Evolutionary conservation across 2,113 vertebrate species (phyloP).

Genomic region (Hyperopisus bebe): DNA sequence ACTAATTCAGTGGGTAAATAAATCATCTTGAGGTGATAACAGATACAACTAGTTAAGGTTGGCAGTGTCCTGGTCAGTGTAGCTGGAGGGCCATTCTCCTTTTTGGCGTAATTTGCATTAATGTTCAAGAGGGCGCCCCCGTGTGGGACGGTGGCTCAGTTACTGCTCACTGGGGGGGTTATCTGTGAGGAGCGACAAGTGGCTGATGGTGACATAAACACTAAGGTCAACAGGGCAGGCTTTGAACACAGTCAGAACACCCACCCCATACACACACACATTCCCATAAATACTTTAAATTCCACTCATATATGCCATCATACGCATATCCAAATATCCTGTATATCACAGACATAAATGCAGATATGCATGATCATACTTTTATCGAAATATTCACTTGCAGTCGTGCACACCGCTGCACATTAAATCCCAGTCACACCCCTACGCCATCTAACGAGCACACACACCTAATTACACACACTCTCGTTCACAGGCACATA

Average conservation of each 20-base stretch:
- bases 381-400: not conserved
- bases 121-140: not conserved
- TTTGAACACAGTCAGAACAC: not conserved
- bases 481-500: not conserved
- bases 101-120: not conserved
- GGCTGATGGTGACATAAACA: constrained; percentile 22
- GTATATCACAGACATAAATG: not conserved
- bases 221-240: not conserved
- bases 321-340: not conserved
- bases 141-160: constrained; percentile 34
- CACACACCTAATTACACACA: not conserved
- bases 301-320: not conserved
- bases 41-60: not conserved
- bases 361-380: not conserved
- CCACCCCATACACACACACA: not conserved
- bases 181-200: constrained; percentile 26
- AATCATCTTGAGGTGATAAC: not conserved
- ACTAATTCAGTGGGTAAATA: not conserved
- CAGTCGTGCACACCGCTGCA: not conserved
- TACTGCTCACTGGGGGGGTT: constrained; percentile 3
- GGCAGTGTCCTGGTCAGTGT: not conserved
- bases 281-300: not conserved
- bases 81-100: not conserved
- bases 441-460: not conserved
- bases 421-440: not conserved